These are phyloP conservation scores for Morinoia aosen DNA, from an alignment of 2,888 invertebrate genomes.

Conservation along the genomic window DNA sequence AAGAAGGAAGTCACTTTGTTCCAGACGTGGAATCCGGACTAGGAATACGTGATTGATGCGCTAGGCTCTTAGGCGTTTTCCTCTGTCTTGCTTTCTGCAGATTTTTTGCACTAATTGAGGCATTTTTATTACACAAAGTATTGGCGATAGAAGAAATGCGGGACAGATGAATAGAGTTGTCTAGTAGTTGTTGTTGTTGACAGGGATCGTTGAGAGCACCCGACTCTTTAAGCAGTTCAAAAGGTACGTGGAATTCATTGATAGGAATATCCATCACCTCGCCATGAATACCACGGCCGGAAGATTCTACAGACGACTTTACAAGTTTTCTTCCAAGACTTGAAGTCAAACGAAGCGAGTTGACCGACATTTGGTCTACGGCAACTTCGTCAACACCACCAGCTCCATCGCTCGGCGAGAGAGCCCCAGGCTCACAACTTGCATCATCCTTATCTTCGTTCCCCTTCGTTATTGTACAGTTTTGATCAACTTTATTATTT, in stretches of 20 bases:
- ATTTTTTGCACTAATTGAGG: not conserved
- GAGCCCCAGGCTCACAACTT: not conserved
- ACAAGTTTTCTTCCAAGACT: not conserved
- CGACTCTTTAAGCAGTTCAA: constrained; percentile 25
- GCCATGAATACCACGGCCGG: not conserved
- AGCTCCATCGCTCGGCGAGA: not conserved
- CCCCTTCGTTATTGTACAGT: not conserved
- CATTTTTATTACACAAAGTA: not conserved
- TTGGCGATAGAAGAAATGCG: not conserved
- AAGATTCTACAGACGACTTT: constrained; percentile 4
- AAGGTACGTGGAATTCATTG: constrained; percentile 7
- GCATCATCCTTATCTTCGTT: not conserved
- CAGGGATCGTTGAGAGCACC: not conserved
- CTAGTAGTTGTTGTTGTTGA: no score
- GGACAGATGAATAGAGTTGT: not conserved
- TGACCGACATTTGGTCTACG: not conserved
- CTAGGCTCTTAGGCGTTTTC: not conserved
- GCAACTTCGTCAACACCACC: not conserved
- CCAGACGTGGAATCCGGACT: constrained; percentile 40
- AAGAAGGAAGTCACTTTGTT: not conserved
- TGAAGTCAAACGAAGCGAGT: not conserved
- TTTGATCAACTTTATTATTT: not conserved
- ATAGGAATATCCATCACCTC: not conserved
- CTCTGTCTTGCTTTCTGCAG: not conserved
- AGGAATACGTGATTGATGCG: not conserved